phyloP scores from a whole-genome alignment of 2,113 vertebrate genomes.

The Taxidea taxus region DNA sequence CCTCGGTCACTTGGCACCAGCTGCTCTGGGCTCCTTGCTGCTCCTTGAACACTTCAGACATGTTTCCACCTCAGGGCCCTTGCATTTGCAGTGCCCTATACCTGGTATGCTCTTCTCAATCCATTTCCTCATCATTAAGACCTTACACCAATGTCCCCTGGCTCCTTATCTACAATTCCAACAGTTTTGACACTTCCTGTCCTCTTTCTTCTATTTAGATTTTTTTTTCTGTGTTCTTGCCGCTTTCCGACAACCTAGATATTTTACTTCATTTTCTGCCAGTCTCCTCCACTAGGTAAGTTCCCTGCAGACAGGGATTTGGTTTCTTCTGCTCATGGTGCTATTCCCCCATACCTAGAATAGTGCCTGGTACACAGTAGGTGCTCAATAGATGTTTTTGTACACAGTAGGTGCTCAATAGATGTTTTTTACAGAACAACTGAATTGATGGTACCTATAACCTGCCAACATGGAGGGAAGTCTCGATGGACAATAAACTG shows the following conservation, averaged over 20 bases:
- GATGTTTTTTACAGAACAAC: background rate
- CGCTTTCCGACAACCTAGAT: background rate
- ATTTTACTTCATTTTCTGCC: background rate
- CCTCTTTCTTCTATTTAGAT: background rate
- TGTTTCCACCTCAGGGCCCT: background rate
- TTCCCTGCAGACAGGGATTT: background rate
- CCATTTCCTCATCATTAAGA: background rate
- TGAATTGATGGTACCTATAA: background rate
- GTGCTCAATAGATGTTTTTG: background rate
- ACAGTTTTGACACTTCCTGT: background rate
- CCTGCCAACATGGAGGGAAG: no score
- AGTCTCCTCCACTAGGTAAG: background rate
- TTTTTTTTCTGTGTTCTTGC: background rate
- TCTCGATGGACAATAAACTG: background rate
- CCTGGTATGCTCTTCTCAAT: background rate
- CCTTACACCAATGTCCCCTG: background rate
- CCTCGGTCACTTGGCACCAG: background rate
- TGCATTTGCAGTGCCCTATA: background rate
- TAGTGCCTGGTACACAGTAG: background rate
- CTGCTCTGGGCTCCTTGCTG: background rate
- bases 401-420: no score
- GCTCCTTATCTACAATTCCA: background rate
- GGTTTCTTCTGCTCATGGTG: background rate
- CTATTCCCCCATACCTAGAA: background rate
- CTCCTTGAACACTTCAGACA: background rate